Percentiles rank a stretch among this genome's conserved stretches.
Evolutionary conservation across 2,113 vertebrate species (phyloP).

Genomic region (Ailuropoda melanoleuca): DNA sequence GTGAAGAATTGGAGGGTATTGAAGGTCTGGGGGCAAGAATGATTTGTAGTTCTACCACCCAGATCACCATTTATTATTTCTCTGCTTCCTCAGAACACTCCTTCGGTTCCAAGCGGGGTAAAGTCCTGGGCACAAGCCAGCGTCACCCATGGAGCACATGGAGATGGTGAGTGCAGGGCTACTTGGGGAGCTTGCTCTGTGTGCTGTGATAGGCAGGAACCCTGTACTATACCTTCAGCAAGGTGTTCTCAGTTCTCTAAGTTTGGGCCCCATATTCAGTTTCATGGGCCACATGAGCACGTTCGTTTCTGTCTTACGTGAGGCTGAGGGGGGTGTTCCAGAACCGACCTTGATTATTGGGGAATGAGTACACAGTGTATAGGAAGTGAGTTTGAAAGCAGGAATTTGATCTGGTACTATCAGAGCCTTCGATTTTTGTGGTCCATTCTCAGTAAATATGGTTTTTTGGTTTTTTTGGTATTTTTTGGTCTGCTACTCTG

Average conservation of each 20-base stretch:
- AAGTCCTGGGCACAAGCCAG: slow-evolving; percentile 97
- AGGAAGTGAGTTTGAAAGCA: background rate
- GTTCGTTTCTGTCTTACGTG: background rate
- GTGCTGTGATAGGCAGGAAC: background rate
- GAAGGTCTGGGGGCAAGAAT: background rate
- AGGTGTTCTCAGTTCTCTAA: background rate
- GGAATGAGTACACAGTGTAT: background rate
- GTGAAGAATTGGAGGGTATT: background rate
- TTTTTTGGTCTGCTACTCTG: background rate
- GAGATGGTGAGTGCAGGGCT: slow-evolving; percentile 89
- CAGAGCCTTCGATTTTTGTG: background rate
- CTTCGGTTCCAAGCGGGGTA: slow-evolving; percentile 88
- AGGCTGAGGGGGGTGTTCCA: background rate
- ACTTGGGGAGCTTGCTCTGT: background rate
- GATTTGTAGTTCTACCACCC: background rate
- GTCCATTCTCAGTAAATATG: background rate
- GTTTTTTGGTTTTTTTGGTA: background rate
- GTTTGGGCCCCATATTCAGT: background rate
- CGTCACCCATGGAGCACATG: slow-evolving; percentile 95
- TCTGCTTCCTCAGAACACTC: slow-evolving; percentile 83
- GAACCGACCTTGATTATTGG: background rate
- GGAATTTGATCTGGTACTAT: background rate
- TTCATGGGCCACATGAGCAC: background rate
- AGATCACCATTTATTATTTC: background rate
- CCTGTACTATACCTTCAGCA: background rate